Evolutionary conservation across 2,797 vertebrate species (phyloP), one percentile per base, ranked within the genome.

Genomic region (Selene dorsalis): DNA sequence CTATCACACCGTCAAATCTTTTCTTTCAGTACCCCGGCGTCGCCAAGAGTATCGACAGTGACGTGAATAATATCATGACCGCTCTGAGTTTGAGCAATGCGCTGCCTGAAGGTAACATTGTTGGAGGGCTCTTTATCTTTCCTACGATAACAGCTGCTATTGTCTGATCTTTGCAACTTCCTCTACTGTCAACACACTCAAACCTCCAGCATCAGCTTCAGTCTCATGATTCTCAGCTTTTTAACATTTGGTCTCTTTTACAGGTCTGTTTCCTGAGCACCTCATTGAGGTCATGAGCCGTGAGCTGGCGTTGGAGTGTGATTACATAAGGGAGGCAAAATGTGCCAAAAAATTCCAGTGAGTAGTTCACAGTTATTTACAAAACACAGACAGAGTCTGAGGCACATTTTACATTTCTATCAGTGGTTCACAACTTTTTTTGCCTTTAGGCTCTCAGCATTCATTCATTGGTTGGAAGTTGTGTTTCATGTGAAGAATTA

Each of bases 21-120:
- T 10, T 11, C 24, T 41, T 58, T 61, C 85, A 98, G 97, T 98
- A 98, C 83, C 97, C 97, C 0, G 97, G 97, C 20, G 97, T 99
- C 0, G 97, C 97, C 62, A 96, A 97, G 93, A 99, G 97, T 88
- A 99, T 99, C 93, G 92, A 95, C 92, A 99, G 97, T 12, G 97
- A 99, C 2, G 97, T 99, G 79, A 96, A 95, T 79, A 99, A 98
- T 71, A 95, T 98, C 81, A 97, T 98, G 96, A 90, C 97, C 0
- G 96, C 96, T 64, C 95, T 99, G 78, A 98, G 94, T 90, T 96
- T 99, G 93, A 98, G 97, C 94, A 98, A 98, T 77, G 93, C 95
- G 62, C 95, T 99, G 50, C 97, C 97, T 26, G 96, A 98, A 96
- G 97, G 97, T 98, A 79, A 75, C 53, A 35, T 20, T 81, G 67